Conservation (phyloP, 1,140 invertebrate genomes). For the Portunus trituberculatus region DNA sequence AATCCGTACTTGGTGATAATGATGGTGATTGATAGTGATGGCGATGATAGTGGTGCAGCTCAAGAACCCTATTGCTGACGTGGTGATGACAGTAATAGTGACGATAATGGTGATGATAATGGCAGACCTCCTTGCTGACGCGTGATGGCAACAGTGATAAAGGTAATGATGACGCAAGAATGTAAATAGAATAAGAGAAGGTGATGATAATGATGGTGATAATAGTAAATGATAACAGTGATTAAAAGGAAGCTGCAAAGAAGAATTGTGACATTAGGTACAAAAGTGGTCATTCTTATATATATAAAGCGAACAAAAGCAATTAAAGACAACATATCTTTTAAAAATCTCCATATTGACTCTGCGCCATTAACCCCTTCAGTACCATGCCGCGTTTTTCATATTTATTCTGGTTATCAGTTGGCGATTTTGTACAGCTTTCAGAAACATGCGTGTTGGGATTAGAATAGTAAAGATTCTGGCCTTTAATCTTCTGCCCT, state of each 20-base stretch:
- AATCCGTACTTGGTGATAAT: not conserved
- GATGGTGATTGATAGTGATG: not conserved
- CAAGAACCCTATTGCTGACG: not conserved
- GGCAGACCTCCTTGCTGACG: no score
- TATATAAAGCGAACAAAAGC: not conserved
- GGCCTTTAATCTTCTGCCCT: no score
- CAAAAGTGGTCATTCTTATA: no score
- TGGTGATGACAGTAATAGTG: not conserved
- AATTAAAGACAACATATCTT: not conserved
- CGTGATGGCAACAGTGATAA: not conserved
- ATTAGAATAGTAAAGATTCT: no score
- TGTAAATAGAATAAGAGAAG: no score
- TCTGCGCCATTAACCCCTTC: no score
- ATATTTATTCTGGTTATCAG: no score
- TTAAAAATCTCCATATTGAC: no score
- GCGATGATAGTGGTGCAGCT: not conserved
- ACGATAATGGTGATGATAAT: not conserved
- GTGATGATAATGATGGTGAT: not conserved
- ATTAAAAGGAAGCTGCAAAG: not conserved
- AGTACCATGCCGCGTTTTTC: no score
- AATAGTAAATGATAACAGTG: not conserved
- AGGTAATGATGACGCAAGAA: not conserved
- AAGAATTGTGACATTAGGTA: no score
- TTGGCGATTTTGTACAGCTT: no score
- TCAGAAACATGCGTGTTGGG: no score